Base-by-base conservation (phyloP, 2,888 invertebrate genomes). In the Zele albiditarsus region DNA sequence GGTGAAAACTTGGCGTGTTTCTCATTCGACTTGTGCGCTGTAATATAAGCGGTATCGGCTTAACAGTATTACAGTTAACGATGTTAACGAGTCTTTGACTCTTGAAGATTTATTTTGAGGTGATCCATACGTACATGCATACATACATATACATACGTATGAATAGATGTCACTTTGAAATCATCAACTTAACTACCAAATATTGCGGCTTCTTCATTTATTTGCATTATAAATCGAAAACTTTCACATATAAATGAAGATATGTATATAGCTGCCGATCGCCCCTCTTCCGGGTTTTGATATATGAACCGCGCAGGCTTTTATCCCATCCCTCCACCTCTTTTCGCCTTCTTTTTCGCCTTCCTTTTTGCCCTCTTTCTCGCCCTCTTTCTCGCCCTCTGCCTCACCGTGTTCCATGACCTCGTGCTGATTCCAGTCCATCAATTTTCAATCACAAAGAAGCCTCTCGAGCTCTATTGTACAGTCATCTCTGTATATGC, bases 361-460 rank as follows among this genome's bases (percentile, higher is more conserved):
- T n/a, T n/a, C n/a, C n/a, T n/a, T 42, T 42, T 67, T 49, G 20
- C 20, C 53, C n/a, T 6, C 3, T 53, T 10, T 8, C 53, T 53
- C 53, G 23, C 23, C 63, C 57, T 33, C 63, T 25, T 20, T 49
- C 10, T 49, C 49, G 31, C 31, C 63, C 27, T 42, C 62, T 14
- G 31, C 46, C 63, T 49, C 63, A 28, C 31, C 10, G 53, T 53
- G 20, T 53, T 23, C 23, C n/a, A 53, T 6, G 8, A 53, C 53
- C n/a, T 20, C 82, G 81, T 80, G 81, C 79, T 83, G 83, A 87
- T 87, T 88, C 86, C 87, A 82, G 84, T 87, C 87, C 87, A 88
- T 88, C 87, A 87, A 88, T 87, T 87, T 88, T 87, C 87, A 88
- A 87, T 88, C 87, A 86, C 86, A 85, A 86, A 84, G 84, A 83